Evolutionary conservation across 2,888 invertebrate species (phyloP).

Genomic region (Erebia aethiops): DNA sequence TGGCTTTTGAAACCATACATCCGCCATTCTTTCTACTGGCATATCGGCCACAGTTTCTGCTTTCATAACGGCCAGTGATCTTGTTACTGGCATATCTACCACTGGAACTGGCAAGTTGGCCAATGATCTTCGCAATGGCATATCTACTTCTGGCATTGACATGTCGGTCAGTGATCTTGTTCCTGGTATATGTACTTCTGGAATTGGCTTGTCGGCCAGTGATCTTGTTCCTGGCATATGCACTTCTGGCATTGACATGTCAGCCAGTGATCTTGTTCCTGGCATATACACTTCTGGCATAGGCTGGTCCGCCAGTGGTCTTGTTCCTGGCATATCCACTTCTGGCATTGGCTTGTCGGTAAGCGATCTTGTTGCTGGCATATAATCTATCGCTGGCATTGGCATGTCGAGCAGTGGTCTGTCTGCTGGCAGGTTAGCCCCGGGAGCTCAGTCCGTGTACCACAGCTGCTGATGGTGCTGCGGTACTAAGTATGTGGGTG

Average conservation of each 20-base stretch:
- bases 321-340: neutral
- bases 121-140: neutral
- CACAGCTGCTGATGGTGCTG: slow-evolving; percentile 49
- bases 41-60: neutral
- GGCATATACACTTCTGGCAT: neutral
- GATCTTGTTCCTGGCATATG: too few relatives aligned
- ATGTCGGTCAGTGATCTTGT: neutral
- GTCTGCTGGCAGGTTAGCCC: neutral
- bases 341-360: neutral
- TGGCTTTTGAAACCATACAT: neutral
- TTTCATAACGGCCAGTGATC: neutral
- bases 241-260: too few relatives aligned
- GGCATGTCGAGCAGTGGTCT: neutral
- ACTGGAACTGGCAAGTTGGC: neutral
- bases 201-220: too few relatives aligned
- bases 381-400: neutral
- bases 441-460: slow-evolving; percentile 44
- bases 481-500: slow-evolving; percentile 75
- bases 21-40: neutral
- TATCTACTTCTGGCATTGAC: neutral
- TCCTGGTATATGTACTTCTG: too few relatives aligned
- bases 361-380: neutral
- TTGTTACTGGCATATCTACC: neutral
- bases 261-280: neutral
- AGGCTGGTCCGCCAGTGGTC: neutral